Conservation (phyloP, 2,797 vertebrate genomes). For the Fistularia tabacaria region DNA sequence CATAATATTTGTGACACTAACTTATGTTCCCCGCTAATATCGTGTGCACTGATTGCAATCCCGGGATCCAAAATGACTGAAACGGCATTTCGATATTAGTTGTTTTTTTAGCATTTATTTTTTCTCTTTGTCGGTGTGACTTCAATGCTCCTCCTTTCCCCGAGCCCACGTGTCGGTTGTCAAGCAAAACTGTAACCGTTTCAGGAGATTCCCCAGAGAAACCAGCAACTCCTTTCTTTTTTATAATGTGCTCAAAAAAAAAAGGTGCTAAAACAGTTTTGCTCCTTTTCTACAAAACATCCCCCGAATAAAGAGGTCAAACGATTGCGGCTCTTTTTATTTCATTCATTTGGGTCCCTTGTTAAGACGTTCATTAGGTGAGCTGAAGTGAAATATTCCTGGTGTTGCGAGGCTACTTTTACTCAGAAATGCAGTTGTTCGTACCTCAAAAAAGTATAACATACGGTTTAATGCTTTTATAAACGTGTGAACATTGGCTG, state of each 20-base stretch:
- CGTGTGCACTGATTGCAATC: conserved; percentile 61
- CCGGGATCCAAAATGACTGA: conserved; percentile 62
- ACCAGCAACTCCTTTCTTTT: conserved; percentile 52
- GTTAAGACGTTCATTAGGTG: no score
- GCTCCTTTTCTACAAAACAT: conserved; percentile 69
- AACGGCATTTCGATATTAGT: conserved; percentile 32
- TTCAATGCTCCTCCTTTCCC: conserved; percentile 26
- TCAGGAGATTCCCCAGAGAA: conserved; percentile 38
- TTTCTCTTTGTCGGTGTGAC: conserved; percentile 34
- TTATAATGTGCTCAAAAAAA: background rate
- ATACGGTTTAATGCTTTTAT: background rate
- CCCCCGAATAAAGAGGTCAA: conserved; percentile 68
- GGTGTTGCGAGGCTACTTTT: background rate
- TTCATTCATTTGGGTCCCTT: background rate
- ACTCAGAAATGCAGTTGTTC: background rate
- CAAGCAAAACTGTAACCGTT: conserved; percentile 5
- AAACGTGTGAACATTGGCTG: no score
- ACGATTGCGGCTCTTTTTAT: conserved; percentile 15
- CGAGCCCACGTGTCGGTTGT: no score
- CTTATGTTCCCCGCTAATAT: conserved; percentile 62
- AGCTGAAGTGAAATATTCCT: no score
- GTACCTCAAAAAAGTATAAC: background rate
- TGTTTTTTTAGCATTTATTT: conserved; percentile 43
- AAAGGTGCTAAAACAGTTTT: conserved; percentile 62
- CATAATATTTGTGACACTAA: conserved; percentile 64